Base-by-base conservation (phyloP, 2,797 vertebrate genomes). In the Otus scops region DNA sequence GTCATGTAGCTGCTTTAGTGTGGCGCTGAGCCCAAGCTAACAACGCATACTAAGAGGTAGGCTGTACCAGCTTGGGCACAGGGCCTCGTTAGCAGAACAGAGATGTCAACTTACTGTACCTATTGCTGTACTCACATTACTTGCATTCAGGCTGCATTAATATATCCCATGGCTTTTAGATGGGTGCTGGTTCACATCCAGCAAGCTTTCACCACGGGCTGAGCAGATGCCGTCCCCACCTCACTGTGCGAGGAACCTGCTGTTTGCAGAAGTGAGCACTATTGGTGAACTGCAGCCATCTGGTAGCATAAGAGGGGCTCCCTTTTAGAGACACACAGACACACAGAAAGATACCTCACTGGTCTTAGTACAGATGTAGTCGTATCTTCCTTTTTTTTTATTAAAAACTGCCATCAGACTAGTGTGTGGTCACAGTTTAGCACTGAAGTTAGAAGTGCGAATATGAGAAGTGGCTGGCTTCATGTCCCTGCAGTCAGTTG, bases 111-210 rank as follows among this genome's bases (percentile, higher is more conserved):
- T 50, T 24, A 18, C 41, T 60, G 12, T 20, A 26, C 41, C 27
- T 15, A 2, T 7, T 67, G 36, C 41, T 57, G 13, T n/a, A 11
- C 51, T 86, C 5, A 0, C 2, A 1, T 38, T 43, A 13, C 38
- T 54, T 59, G 30, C 13, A 53, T 23, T 81, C 73, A 39, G 79
- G 27, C 50, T 93, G 50, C 27, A 5, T 56, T 74, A 24, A 16
- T 27, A 27, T 50, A n/a, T 30, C 11, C 21, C 7, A 3, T 41
- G 61, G 45, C 34, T 81, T 32, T 75, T 53, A 22, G 11, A 10
- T n/a, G 59, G 38, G 11, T 45, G 32, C 65, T 61, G 45, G 32
- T 61, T 78, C 13, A 8, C 3, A 6, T 75, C 53, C 53, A 59
- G 53, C 20, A 27, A 51, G 54, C 34, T 68, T 75, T 41, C 45